Evolutionary conservation across 2,113 vertebrate species (phyloP), one percentile per base, ranked within the genome.

Genomic region (Gadus chalcogrammus): DNA sequence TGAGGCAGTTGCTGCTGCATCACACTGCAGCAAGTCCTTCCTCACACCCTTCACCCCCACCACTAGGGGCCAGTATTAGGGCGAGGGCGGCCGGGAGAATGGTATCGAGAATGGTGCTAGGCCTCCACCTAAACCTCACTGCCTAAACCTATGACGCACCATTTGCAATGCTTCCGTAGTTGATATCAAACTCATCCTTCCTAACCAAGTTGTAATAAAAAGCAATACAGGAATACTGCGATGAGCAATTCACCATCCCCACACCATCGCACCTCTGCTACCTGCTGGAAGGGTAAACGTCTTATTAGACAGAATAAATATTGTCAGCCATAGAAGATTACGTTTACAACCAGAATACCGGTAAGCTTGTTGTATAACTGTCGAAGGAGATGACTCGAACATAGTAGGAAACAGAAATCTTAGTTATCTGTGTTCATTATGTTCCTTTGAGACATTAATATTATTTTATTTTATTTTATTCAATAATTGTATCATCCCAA

Each of bases 11-110:
- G 42, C 42, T 48, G 42, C 42, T 48, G 42, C 42, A 48, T 9
- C 42, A 13, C 42, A 48, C 42, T 48, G 42, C 42, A 48, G 42
- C 42, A 48, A 48, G 9, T 48, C 42, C 82, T 86, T 88, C 92
- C 87, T 93, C 93, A 93, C 94, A 93, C 55, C 11, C 12, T 71
- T 74, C 73, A 88, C 74, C 85, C 74, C 75, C 84, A 71, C 79
- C 87, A 81, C 84, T 60, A 82, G 73, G 81, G 78, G 73, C 75
- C 72, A 61, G 9, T 68, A 16, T 38, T 61, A 35, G 60, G 60
- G 82, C 83, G 77, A 84, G 84, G 67, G 62, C 61, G 71, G 42
- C 42, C 12, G 5, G 42, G 42, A 2, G 42, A 48, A 48, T 48
- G 3, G 31, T 35, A 35, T 35, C 6, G 31, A 48, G 42, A 48